Percentiles rank a stretch among this genome's conserved stretches.
phyloP scores from a whole-genome alignment of 1,140 invertebrate genomes.

The Probaryconus sp. region DNA sequence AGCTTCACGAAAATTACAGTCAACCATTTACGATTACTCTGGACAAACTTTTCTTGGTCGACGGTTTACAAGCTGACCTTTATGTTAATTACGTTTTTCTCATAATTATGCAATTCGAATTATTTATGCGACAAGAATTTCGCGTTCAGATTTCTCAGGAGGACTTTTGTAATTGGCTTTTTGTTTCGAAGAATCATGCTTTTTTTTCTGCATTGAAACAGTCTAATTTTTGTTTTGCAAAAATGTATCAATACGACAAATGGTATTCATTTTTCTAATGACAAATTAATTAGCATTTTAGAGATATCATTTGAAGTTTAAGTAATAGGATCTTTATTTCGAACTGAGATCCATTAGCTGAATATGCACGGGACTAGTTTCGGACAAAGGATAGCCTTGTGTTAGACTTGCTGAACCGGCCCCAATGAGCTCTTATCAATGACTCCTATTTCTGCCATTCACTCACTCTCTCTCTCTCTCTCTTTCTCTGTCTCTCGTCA shows the following conservation, averaged over 20 bases:
- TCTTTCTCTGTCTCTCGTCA: too few species aligned
- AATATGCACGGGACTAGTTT: slow-evolving; percentile 64
- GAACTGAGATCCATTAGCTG: slow-evolving; percentile 45
- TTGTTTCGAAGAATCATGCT: too few species aligned
- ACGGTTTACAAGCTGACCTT: slow-evolving; percentile 23
- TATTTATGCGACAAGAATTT: too few species aligned
- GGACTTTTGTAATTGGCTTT: too few species aligned
- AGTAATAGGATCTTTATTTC: slow-evolving; percentile 50
- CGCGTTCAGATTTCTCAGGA: too few species aligned
- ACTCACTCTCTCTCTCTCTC: slow-evolving; percentile 53
- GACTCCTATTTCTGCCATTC: slow-evolving; percentile 67
- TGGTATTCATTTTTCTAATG: too few species aligned
- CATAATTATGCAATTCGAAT: too few species aligned
- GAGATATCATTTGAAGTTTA: slow-evolving; percentile 34
- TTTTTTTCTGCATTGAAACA: too few species aligned
- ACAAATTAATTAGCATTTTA: neutral
- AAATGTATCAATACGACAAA: slow-evolving; percentile 20
- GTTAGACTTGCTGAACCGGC: slow-evolving; percentile 45
- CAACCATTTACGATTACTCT: slow-evolving; percentile 26
- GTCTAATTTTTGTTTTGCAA: too few species aligned
- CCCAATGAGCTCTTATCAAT: slow-evolving; percentile 60
- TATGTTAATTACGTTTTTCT: slow-evolving; percentile 10
- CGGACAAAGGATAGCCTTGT: slow-evolving; percentile 75
- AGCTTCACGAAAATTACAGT: slow-evolving; percentile 47
- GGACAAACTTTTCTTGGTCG: slow-evolving; percentile 29